Evolutionary conservation across 92 coral and sea anemone species (phyloP).

Genomic region (Porites evermanni): DNA sequence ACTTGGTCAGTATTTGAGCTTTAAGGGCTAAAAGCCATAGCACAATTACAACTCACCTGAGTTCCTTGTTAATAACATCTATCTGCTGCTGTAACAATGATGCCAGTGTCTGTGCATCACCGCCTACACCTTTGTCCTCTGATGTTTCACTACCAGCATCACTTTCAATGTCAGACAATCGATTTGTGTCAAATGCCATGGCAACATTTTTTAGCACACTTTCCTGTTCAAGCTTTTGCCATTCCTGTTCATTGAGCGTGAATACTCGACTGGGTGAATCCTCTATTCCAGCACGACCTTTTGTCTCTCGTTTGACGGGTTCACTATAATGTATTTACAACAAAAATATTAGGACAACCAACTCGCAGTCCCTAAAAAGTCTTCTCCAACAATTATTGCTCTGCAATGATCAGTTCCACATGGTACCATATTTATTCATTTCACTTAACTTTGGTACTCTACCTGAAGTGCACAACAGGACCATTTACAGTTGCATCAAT

Average conservation of each 20-base stretch:
- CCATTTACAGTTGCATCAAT: conserved; percentile 18
- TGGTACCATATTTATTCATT: neutral
- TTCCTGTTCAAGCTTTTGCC: conserved; percentile 97
- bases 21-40: neutral
- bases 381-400: too few species aligned
- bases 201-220: conserved; percentile 90
- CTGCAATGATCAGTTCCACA: too few species aligned
- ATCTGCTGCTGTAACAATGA: conserved; percentile 95
- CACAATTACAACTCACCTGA: conserved; percentile 62
- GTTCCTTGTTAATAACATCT: conserved; percentile 90
- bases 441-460: neutral
- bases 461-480: conserved; percentile 15
- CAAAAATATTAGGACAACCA: neutral
- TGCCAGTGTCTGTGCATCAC: conserved; percentile 92
- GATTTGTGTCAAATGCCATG: conserved; percentile 85
- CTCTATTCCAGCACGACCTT: conserved; percentile 87
- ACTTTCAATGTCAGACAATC: conserved; percentile 65
- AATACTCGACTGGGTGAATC: conserved; percentile 91
- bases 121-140: conserved; percentile 82
- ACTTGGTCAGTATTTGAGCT: neutral
- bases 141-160: conserved; percentile 65
- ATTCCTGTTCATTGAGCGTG: conserved; percentile 97
- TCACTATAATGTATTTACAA: conserved; percentile 6
- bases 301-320: conserved; percentile 65
- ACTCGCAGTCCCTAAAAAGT: too few species aligned